Percentiles rank a stretch among this genome's conserved stretches.
Evolutionary conservation across 2,797 vertebrate genomes (phyloP).

Genomic region (Clarias fuscus): DNA sequence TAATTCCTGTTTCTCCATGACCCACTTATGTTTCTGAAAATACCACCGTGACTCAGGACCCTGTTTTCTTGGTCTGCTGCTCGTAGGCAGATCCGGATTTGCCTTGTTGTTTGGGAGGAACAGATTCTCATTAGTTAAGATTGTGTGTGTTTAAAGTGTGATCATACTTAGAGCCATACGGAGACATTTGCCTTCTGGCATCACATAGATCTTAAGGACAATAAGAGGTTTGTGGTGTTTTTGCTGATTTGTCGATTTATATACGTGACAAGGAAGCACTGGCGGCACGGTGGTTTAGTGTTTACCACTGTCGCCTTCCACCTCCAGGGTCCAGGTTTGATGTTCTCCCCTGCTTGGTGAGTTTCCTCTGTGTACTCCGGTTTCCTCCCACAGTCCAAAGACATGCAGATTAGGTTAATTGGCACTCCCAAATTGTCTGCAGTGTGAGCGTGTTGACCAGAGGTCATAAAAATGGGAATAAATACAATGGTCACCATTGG

Average conservation of each 20-base stretch:
- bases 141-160: neutral
- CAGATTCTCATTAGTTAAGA: conserved; percentile 20
- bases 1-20: neutral
- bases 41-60: conserved; percentile 10
- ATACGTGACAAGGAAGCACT: neutral
- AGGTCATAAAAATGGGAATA: too few species aligned
- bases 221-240: neutral
- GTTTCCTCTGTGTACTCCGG: too few species aligned
- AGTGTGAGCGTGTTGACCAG: too few species aligned
- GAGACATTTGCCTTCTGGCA: conserved; percentile 15
- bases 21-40: conserved; percentile 1
- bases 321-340: too few species aligned
- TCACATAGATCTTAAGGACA: conserved; percentile 14
- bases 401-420: too few species aligned
- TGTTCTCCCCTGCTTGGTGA: too few species aligned
- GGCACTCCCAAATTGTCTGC: too few species aligned
- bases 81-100: conserved; percentile 11
- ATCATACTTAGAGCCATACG: conserved; percentile 9
- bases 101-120: neutral
- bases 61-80: neutral
- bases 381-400: too few species aligned
- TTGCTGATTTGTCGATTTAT: neutral
- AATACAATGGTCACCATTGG: too few species aligned
- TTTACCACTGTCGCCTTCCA: too few species aligned
- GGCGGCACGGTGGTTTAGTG: too few species aligned